Conservation (phyloP, 2,888 invertebrate genomes). For the Campaea margaritaria region DNA sequence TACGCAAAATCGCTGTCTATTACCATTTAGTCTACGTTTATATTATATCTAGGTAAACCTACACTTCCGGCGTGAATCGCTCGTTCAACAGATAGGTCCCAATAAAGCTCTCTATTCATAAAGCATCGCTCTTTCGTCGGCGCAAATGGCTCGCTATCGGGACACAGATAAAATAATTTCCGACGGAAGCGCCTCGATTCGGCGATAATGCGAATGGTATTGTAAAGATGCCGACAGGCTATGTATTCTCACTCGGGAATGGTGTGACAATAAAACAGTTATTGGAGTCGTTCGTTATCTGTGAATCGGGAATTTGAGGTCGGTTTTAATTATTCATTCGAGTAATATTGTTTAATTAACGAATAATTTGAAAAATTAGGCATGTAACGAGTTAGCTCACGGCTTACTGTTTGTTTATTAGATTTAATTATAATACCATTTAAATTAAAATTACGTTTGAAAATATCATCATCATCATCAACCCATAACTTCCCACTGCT, state of each 20-base stretch:
- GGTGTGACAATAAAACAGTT: not conserved
- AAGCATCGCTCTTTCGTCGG: slow-evolving; percentile 17
- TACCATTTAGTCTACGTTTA: no score
- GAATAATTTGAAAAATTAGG: no score
- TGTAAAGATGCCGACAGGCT: slow-evolving; percentile 14
- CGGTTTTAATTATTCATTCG: no score
- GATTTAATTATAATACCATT: no score
- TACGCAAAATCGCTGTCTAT: no score
- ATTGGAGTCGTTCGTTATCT: slow-evolving; percentile 3
- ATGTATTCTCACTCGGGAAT: slow-evolving; percentile 6
- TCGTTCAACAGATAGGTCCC: slow-evolving; percentile 31
- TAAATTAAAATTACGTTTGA: no score
- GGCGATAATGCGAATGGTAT: slow-evolving; percentile 26
- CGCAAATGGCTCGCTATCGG: slow-evolving; percentile 23
- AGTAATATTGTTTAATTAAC: no score
- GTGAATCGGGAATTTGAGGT: not conserved
- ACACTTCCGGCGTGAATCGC: slow-evolving; percentile 7
- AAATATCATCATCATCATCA: no score
- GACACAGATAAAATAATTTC: slow-evolving; percentile 34
- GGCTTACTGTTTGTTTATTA: no score
- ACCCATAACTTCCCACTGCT: no score
- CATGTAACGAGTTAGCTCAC: no score
- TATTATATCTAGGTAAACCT: not conserved
- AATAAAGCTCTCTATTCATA: slow-evolving; percentile 25
- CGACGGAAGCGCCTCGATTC: slow-evolving; percentile 18